phyloP scores from a whole-genome alignment of 2,797 vertebrate species.

The Nyctibius grandis region DNA sequence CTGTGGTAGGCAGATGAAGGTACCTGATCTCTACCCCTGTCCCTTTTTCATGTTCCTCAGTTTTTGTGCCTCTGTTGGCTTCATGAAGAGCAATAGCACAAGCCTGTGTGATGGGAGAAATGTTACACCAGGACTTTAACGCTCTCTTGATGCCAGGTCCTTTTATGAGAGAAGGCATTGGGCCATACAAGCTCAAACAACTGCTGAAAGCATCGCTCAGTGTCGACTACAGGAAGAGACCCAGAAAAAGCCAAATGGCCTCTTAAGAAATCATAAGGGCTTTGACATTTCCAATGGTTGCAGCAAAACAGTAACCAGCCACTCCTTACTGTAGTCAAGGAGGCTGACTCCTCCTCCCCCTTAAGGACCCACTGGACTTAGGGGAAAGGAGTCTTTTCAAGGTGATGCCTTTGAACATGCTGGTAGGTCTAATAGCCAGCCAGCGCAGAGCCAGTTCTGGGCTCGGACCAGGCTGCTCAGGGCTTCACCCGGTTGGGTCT shows the following conservation, averaged over 20 bases:
- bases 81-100: background rate
- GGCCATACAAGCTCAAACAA: background rate
- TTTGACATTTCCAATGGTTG: background rate
- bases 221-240: background rate
- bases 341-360: background rate
- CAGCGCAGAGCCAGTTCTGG: background rate
- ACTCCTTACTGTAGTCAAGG: background rate
- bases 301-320: background rate
- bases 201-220: background rate
- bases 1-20: background rate
- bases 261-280: background rate
- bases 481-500: fast-evolving
- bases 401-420: background rate
- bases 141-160: background rate
- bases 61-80: background rate
- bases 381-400: background rate
- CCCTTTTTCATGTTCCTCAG: background rate
- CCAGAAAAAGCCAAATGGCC: background rate
- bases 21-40: background rate
- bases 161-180: background rate
- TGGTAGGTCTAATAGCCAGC: background rate
- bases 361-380: background rate
- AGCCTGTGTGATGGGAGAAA: background rate
- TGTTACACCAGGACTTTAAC: background rate
- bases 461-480: background rate